Evolutionary conservation across 1,140 invertebrate species (phyloP).

Genomic region (Mamestra configurata): DNA sequence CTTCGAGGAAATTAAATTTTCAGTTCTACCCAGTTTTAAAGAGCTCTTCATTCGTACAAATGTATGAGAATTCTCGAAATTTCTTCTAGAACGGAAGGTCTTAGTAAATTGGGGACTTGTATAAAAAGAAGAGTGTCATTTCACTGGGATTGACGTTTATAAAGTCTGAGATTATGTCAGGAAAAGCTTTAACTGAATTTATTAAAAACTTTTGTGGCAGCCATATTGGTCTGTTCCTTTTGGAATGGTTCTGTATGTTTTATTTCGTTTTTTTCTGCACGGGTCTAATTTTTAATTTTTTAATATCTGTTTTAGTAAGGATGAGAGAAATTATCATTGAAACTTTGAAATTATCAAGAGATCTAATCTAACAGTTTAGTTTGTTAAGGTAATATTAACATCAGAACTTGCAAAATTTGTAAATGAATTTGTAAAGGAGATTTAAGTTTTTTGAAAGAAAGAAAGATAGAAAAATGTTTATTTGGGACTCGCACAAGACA

Average conservation of each 20-base stretch:
- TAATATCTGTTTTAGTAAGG: too few species aligned
- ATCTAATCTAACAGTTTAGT: too few species aligned
- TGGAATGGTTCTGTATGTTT: slow-evolving; percentile 1
- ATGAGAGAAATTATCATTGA: too few species aligned
- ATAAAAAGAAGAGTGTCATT: slow-evolving; percentile 50
- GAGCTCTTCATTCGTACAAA: slow-evolving; percentile 16
- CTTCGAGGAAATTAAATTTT: slow-evolving; percentile 46
- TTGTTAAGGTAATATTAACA: too few species aligned
- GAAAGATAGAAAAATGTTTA: too few species aligned
- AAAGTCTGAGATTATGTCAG: slow-evolving; percentile 51
- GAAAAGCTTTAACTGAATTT: slow-evolving; percentile 44
- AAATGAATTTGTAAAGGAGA: too few species aligned
- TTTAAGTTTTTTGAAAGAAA: too few species aligned
- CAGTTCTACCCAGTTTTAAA: slow-evolving; percentile 15
- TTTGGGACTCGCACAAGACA: too few species aligned
- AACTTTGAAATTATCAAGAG: too few species aligned
- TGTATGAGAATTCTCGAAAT: background rate
- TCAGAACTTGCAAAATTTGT: too few species aligned
- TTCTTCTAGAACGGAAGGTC: background rate
- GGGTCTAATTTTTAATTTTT: too few species aligned
- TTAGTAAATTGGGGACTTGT: slow-evolving; percentile 27
- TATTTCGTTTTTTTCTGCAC: background rate
- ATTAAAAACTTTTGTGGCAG: slow-evolving; percentile 40
- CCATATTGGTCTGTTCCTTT: background rate
- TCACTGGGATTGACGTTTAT: slow-evolving; percentile 54